Percentiles rank a stretch among this genome's conserved stretches.
Evolutionary conservation across 2,113 vertebrate genomes (phyloP).

Genomic region (Eonycteris spelaea): DNA sequence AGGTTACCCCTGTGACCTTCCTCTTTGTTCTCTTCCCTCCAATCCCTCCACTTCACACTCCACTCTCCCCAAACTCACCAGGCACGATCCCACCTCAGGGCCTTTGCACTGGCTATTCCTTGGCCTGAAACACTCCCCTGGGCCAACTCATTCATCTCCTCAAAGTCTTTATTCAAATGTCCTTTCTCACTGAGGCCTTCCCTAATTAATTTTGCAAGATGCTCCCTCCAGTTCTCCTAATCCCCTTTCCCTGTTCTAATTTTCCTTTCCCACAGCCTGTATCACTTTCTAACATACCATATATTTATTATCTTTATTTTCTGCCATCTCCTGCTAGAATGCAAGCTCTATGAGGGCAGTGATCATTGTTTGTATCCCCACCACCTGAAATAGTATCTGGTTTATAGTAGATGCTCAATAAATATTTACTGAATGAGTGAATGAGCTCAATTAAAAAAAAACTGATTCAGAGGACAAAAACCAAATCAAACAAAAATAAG

Average conservation of each 20-base stretch:
- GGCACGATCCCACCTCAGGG: background rate
- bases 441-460: background rate
- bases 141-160: background rate
- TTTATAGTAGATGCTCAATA: background rate
- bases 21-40: background rate
- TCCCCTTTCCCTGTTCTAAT: background rate
- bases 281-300: background rate
- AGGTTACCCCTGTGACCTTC: background rate
- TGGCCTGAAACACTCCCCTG: background rate
- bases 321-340: background rate
- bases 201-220: background rate
- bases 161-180: background rate
- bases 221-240: background rate
- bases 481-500: slow-evolving; percentile 1
- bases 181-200: background rate
- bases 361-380: background rate
- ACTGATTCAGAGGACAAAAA: background rate
- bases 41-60: background rate
- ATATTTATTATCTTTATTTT: background rate
- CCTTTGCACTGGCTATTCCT: background rate
- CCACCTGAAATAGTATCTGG: background rate
- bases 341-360: background rate
- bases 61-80: background rate
- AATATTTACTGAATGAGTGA: background rate
- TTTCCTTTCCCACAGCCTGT: background rate